phyloP scores from a whole-genome alignment of 2,888 invertebrate species.

The Prosopocoilus inquinatus region DNA sequence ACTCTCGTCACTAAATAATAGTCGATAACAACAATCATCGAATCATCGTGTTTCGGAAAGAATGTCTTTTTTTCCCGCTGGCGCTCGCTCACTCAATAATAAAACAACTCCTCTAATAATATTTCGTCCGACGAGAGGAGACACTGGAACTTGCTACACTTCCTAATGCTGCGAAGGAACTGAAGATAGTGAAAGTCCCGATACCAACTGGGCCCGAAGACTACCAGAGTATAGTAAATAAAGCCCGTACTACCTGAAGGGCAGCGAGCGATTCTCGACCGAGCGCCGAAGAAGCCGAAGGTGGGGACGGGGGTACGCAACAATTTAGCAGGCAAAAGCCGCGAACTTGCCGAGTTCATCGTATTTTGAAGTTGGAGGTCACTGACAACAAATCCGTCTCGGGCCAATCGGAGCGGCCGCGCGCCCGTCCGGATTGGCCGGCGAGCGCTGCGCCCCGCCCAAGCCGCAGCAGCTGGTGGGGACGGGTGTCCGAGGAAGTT shows the following conservation, averaged over 20 bases:
- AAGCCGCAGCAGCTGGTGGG: slow-evolving; percentile 32
- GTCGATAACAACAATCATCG: background rate
- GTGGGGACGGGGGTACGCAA: slow-evolving; percentile 55
- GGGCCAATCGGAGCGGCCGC: slow-evolving; percentile 49
- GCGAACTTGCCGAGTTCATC: slow-evolving; percentile 66
- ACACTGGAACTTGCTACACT: slow-evolving; percentile 17
- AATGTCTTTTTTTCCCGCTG: slow-evolving; percentile 1
- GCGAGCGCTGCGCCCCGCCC: slow-evolving; percentile 44
- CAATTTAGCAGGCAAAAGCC: slow-evolving; percentile 54
- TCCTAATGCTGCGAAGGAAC: slow-evolving; percentile 43
- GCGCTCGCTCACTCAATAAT: background rate
- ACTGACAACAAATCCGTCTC: slow-evolving; percentile 64
- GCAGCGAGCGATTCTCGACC: slow-evolving; percentile 45
- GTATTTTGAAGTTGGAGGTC: slow-evolving; percentile 81
- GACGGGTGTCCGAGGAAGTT: slow-evolving; percentile 44
- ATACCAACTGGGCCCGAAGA: slow-evolving; percentile 48
- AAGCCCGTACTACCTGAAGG: slow-evolving; percentile 50
- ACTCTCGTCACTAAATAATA: background rate
- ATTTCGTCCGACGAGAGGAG: background rate
- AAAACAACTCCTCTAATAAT: too few relatives aligned
- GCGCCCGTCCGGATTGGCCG: slow-evolving; percentile 44
- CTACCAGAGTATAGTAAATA: slow-evolving; percentile 50
- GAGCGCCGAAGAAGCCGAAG: slow-evolving; percentile 35
- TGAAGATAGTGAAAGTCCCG: slow-evolving; percentile 53
- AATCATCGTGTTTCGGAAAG: slow-evolving; percentile 3